phyloP scores from a whole-genome alignment of 2,888 invertebrate genomes.

The Idaea aversata region DNA sequence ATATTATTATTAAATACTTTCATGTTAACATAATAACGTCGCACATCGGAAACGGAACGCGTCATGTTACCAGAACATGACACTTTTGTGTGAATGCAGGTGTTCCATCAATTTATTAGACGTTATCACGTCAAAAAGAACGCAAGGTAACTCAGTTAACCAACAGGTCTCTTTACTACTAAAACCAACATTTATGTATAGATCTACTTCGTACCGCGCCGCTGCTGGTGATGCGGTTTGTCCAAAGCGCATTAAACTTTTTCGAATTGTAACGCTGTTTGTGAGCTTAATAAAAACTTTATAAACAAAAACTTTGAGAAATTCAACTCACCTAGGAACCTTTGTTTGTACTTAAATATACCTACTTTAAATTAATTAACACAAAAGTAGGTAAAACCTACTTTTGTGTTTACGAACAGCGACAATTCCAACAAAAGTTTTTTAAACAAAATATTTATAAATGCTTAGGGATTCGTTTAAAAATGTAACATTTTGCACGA shows the following conservation, averaged over 20 bases:
- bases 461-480: neutral
- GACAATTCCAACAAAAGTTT: neutral
- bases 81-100: no score
- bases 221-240: neutral
- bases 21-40: no score
- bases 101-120: no score
- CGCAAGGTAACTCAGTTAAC: no score
- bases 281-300: neutral
- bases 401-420: neutral
- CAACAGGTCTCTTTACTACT: no score
- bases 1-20: no score
- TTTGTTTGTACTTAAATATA: conserved; percentile 2
- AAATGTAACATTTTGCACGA: conserved; percentile 26
- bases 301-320: neutral
- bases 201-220: no score
- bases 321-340: neutral
- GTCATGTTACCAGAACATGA: no score
- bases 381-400: neutral
- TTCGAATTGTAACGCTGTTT: neutral
- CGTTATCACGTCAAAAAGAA: no score
- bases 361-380: conserved; percentile 10
- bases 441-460: neutral
- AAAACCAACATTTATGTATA: no score
- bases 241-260: neutral
- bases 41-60: no score